A percentile compares a stretch with the other conserved stretches of the same genome.
These are phyloP conservation scores for Pyxicephalus adspersus DNA, from an alignment of 2,113 vertebrate genomes.

Conservation along the genomic window DNA sequence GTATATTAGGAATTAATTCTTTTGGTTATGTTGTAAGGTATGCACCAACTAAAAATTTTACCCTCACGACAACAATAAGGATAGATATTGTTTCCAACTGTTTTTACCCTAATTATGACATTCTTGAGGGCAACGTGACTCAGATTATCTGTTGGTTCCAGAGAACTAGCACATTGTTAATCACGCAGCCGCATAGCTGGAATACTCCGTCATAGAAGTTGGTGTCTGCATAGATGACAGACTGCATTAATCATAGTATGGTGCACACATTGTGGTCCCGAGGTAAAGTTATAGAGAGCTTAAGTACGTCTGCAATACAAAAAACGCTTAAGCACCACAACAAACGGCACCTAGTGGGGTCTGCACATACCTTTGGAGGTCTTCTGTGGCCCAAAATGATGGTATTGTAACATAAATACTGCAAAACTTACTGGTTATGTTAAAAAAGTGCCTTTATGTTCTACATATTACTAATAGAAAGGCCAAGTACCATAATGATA, in stretches of 20 bases:
- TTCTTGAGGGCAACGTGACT: slow-evolving; percentile 48
- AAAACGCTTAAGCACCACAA: no score
- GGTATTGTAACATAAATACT: no score
- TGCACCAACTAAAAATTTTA: not conserved
- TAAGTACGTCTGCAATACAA: no score
- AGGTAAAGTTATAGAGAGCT: no score
- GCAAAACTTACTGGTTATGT: no score
- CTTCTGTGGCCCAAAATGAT: no score
- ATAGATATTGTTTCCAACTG: slow-evolving; percentile 48
- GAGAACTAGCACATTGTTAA: slow-evolving; percentile 49
- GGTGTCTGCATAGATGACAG: slow-evolving; percentile 16
- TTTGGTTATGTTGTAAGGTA: not conserved
- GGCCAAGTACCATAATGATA: no score
- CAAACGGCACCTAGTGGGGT: no score
- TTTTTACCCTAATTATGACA: slow-evolving; percentile 50
- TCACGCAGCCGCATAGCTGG: slow-evolving; percentile 39
- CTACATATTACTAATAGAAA: no score
- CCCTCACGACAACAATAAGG: not conserved
- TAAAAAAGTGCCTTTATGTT: no score
- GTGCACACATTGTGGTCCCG: not conserved
- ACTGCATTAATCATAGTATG: not conserved
- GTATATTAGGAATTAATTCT: no score
- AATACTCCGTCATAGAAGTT: slow-evolving; percentile 25
- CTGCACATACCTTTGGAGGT: no score
- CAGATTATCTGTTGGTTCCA: slow-evolving; percentile 42